phyloP scores from a whole-genome alignment of 2,113 vertebrate species.

The Ciconia stormi region DNA sequence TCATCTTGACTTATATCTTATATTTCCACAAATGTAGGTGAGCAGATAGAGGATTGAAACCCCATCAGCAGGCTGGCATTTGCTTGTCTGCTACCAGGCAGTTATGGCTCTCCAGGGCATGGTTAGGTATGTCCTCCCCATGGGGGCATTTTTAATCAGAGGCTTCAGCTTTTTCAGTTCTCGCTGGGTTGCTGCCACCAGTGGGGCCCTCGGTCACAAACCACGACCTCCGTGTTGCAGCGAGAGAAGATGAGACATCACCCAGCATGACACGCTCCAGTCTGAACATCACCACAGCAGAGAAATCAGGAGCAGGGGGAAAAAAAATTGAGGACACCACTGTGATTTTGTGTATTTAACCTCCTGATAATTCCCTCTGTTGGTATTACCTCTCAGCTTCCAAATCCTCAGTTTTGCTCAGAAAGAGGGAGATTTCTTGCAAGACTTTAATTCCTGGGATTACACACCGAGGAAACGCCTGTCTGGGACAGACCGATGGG shows the following conservation, averaged over 20 bases:
- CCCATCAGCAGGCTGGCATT: accelerated
- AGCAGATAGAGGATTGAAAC: neutral
- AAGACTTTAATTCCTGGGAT: neutral
- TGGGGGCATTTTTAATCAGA: neutral
- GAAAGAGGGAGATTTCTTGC: neutral
- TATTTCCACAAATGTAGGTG: neutral
- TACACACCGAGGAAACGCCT: neutral
- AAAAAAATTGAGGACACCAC: neutral
- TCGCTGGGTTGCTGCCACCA: neutral
- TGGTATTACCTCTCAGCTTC: neutral
- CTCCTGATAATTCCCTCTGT: neutral
- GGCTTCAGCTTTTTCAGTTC: neutral
- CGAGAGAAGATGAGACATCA: neutral
- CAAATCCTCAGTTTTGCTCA: neutral
- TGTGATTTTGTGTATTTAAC: neutral
- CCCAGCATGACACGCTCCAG: neutral
- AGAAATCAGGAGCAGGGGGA: neutral
- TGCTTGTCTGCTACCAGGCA: neutral
- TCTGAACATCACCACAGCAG: neutral
- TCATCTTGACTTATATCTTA: neutral
- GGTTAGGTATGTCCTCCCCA: neutral
- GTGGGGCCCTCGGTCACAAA: neutral
- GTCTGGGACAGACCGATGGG: neutral
- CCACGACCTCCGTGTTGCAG: accelerated
- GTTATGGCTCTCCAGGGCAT: neutral